Base-by-base conservation (phyloP, 2,888 invertebrate genomes). In the Hirtodrosophila trivittata region DNA sequence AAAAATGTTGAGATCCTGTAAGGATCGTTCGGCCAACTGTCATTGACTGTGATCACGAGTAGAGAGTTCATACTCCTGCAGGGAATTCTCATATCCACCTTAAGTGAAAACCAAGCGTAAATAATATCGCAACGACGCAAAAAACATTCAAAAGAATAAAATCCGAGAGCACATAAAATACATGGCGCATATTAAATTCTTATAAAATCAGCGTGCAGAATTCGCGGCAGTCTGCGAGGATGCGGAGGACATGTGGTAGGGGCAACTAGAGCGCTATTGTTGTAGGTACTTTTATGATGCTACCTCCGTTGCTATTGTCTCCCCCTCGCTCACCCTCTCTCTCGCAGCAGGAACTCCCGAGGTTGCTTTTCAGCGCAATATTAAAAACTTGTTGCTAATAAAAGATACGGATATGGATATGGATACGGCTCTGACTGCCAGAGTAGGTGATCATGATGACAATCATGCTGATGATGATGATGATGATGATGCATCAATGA, bases 301-400 rank as follows among this genome's bases (percentile, higher is more conserved):
- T 56, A 37, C 63, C 67, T 49, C 51, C 41, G 30, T 12, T 50
- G 45, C 38, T 49, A 73, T 70, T 70, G 74, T 70, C 57, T 54
- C 33, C 67, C 49, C 35, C 37, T 28, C 26, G 5, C 30, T n/a
- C 9, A 7, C 12, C 2, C 13, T 32, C 16, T 2, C 16, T 12
- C 37, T 39, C 32, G 28, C 18, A 18, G 6, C 13, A 9, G 14
- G 68, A 72, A 42, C 72, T 73, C 64, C 67, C 58, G 80, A 71
- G 71, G 74, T 21, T 55, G 59, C 32, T 38, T 60, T 28, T 41
- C 49, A 49, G 49, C 50, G 65, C 66, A 65, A 81, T 86, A 82
- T 82, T 82, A 82, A 83, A 80, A 83, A 85, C 85, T 85, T 85
- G 85, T 85, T 85, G 87, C 87, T 81, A 86, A 82, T 84, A 82